Base-by-base conservation (phyloP, 2,113 vertebrate genomes). In the Hiodon alosoides region DNA sequence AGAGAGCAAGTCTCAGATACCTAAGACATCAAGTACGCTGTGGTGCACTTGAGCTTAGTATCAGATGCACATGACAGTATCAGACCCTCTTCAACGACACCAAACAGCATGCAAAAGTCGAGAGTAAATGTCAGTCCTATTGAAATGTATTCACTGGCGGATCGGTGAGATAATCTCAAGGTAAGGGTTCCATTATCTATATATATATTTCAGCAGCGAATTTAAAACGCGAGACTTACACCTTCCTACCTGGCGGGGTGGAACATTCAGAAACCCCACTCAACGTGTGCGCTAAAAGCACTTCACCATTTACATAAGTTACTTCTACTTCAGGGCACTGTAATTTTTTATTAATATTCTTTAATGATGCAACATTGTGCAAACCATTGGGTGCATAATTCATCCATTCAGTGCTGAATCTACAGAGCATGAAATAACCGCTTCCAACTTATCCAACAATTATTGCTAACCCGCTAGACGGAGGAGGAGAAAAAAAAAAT, bases 61-160 rank as follows among this genome's bases (percentile, higher is more conserved):
- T 73, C 83, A 31, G 83, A 83, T 87, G 83, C 83, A 81, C 81
- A 31, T 31, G 31, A 31, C 31, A 31, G 31, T 31, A 90, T 89
- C 84, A 89, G 88, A 76, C 79, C 81, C 77, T 77, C 57, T 82
- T 76, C 83, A 89, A 85, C 79, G 87, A 81, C 75, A 72, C 61
- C 82, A 79, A 91, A 89, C 90, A 90, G 90, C 87, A 84, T 85
- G 70, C 80, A 85, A 86, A 88, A 90, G 90, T 91, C 90, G 91
- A 87, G 89, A 89, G 87, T 82, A 91, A 92, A 92, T 91, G 88
- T 88, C 89, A 92, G 66, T 82, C 82, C 85, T 90, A 86, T 87
- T 87, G 89, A 81, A 64, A 78, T 67, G 79, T 79, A 87, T 83
- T 66, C 11, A 82, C 85, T 85, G 85, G 86, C 86, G 89, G 85